Evolutionary conservation across 2,797 vertebrate species (phyloP).

Genomic region (Esox masquinongy): DNA sequence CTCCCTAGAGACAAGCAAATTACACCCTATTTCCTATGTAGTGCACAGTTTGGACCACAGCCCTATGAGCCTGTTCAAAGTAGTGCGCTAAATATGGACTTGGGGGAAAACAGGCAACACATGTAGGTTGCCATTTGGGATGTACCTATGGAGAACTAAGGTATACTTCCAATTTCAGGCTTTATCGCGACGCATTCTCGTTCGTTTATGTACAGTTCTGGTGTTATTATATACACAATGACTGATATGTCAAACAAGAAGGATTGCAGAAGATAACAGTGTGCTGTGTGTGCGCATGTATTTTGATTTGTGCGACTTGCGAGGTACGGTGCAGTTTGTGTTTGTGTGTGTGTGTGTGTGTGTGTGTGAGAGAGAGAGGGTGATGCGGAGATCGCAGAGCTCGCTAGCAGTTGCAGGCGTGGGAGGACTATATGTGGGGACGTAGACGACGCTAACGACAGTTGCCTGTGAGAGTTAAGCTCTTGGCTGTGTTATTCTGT

Average conservation of each 20-base stretch:
- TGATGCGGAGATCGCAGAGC: conserved; percentile 43
- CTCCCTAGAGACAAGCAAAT: conserved; percentile 24
- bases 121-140: background rate
- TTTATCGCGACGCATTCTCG: conserved; percentile 30
- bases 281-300: background rate
- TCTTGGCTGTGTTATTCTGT: conserved; percentile 37
- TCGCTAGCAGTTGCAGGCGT: conserved; percentile 5
- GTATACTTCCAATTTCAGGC: conserved; percentile 34
- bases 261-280: conserved; percentile 27
- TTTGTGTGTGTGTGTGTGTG: conserved; percentile 26
- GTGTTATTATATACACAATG: conserved; percentile 65
- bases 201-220: conserved; percentile 51
- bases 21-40: conserved; percentile 30
- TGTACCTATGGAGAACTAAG: conserved; percentile 14
- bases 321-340: background rate
- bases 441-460: conserved; percentile 37
- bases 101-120: background rate
- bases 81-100: background rate
- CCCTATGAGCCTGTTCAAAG: background rate
- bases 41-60: background rate
- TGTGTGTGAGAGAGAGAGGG: conserved; percentile 17
- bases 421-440: background rate
- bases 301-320: background rate
- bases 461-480: conserved; percentile 41
- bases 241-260: conserved; percentile 43